Base-by-base conservation (phyloP, 2,888 invertebrate species). In the Gymnocheta viridis region DNA sequence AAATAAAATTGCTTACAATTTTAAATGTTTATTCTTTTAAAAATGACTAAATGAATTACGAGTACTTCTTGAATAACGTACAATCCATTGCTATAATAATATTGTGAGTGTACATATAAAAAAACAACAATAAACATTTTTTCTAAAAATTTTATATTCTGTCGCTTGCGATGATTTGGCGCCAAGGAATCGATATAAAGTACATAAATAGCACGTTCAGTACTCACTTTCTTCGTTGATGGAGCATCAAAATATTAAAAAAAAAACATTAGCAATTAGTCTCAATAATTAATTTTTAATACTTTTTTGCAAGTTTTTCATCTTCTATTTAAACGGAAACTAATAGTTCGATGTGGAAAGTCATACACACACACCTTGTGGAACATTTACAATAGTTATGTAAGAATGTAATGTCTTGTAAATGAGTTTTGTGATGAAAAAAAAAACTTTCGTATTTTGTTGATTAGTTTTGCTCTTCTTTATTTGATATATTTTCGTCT, bases 391-490 rank as follows among this genome's bases (percentile, higher is more conserved):
- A 51, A 3, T 9, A 35, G n/a, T 5, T 2, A 10, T 24, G 7
- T 5, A 12, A 24, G 22, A 3, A n/a, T 38, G 24, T 29, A 35
- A 66, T 27, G 19, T 64, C 27, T 17, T 44, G 47, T 10, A 17
- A 47, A 17, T 44, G 44, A 44, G 60, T 67, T 49, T 67, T 32
- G 49, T 49, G 54, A 69, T 54, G n/a, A n/a, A n/a, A n/a, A n/a
- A n/a, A 35, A 69, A 27, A 56, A 27, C 27, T 19, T 27, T 19
- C 2, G 2, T 56, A 14, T 60, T 49, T 60, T 47, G 35, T 14
- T 49, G 41, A 64, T 58, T 41, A 51, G n/a, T 74, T 49, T 32
- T 38, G 14, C 2, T 29, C 7, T 49, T 27, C 0, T 2, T n/a
- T 5, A 17, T 12, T 12, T 44, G 1, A 5, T 27, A 0, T 27